Base-by-base conservation (phyloP, 2,888 invertebrate genomes). In the Rotaria socialis region DNA sequence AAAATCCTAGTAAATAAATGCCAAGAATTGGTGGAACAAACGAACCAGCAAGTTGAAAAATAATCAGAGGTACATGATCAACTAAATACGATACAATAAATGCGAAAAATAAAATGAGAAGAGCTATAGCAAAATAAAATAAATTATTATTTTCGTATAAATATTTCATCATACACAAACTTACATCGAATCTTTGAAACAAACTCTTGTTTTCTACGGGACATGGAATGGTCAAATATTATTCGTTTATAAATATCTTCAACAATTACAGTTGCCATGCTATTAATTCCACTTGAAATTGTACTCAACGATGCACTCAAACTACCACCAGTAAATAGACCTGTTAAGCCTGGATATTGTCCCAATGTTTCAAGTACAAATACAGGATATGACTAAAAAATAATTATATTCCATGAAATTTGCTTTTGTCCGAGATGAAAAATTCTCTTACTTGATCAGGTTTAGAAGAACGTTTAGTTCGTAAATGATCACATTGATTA, bases 281-380 rank as follows among this genome's bases (percentile, higher is more conserved):
- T 52, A 35, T 84, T 84, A 3, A 84, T 35, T 14, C 47, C 50
- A 22, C 27, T 84, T 3, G 84, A 84, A 7, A 84, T 19, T 22
- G 84, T 52, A 55, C 67, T 96, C 88, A 97, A 93, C 89, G 96
- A 96, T 2, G 96, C 97, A 74, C 96, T 96, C 91, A 97, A 97
- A 87, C 97, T 95, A 43, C 96, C 96, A 8, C 97, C 95, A 0
- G 97, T 96, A 91, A 97, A 97, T 89, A 97, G 94, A 5, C 97
- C 96, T 1, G 96, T 94, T 2, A 96, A 92, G 0, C 96, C 96
- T 56, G 93, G 93, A 60, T 94, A 92, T 84, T 93, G 90, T 0
- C 95, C 95, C 90, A 96, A 93, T 87, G 94, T 93, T 87, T 94
- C 94, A 92, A 97, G 95, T 47, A 97, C 96, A 90, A 95, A 97